These are phyloP conservation scores for Orthosia cruda DNA, from an alignment of 2,888 invertebrate genomes.

Conservation along the genomic window DNA sequence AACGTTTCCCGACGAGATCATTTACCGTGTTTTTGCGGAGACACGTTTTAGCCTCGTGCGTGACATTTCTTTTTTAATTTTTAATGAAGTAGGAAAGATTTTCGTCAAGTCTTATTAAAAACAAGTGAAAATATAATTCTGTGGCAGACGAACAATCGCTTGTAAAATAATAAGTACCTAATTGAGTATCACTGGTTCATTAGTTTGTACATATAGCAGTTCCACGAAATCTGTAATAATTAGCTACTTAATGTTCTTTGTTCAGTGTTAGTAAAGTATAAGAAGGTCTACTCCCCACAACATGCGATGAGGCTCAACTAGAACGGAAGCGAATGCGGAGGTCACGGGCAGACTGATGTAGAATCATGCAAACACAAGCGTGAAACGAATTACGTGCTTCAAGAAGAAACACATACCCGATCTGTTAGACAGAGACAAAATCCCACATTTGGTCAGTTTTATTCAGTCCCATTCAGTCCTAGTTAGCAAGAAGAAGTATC, in stretches of 20 bases:
- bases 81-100: conserved; percentile 27
- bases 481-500: too few relatives aligned
- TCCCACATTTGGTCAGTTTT: too few relatives aligned
- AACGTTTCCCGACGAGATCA: conserved; percentile 52
- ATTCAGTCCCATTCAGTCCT: too few relatives aligned
- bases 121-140: background rate
- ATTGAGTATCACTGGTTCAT: conserved; percentile 39
- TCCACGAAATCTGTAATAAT: conserved; percentile 40
- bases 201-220: conserved; percentile 31
- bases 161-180: conserved; percentile 13
- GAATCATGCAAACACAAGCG: background rate
- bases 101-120: background rate
- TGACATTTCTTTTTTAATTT: conserved; percentile 24
- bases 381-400: background rate
- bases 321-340: background rate
- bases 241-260: conserved; percentile 17
- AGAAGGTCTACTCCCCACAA: conserved; percentile 7
- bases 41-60: conserved; percentile 34
- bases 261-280: background rate
- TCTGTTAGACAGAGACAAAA: background rate
- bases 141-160: conserved; percentile 16
- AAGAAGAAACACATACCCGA: background rate
- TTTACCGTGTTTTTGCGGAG: conserved; percentile 38
- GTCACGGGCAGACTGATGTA: too few relatives aligned
- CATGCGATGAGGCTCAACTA: background rate